phyloP scores from a whole-genome alignment of 2,888 invertebrate species.

The Trichacis sp. region DNA sequence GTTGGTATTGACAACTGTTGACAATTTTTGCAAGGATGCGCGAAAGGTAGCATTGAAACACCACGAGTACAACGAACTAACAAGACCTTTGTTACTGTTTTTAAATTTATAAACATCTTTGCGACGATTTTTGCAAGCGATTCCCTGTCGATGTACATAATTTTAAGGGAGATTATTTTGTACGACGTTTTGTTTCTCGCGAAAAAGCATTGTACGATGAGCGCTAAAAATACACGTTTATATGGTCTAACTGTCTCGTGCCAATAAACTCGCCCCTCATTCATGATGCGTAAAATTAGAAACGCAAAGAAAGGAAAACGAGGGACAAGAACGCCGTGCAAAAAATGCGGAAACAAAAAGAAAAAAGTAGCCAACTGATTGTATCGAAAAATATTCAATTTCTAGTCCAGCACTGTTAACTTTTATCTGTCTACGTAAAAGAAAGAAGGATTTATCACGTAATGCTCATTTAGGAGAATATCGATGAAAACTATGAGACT shows the following conservation, averaged over 20 bases:
- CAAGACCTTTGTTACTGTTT: neutral
- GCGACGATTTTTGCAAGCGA: neutral
- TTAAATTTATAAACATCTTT: neutral
- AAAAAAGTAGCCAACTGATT: neutral
- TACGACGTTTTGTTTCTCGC: too few relatives aligned
- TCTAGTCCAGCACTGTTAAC: slow-evolving; percentile 54
- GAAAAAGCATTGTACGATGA: neutral
- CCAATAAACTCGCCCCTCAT: slow-evolving; percentile 54
- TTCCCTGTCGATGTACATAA: too few relatives aligned
- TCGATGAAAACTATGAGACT: slow-evolving; percentile 25
- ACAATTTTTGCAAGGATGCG: neutral
- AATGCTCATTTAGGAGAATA: slow-evolving; percentile 33
- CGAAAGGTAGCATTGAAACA: neutral
- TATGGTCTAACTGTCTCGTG: too few relatives aligned
- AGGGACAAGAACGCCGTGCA: slow-evolving; percentile 10
- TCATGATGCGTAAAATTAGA: slow-evolving; percentile 64
- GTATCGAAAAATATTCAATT: slow-evolving; percentile 21
- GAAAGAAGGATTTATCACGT: neutral
- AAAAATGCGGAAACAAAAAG: slow-evolving; percentile 18
- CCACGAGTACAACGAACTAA: neutral
- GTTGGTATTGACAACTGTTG: too few relatives aligned
- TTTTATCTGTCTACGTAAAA: slow-evolving; percentile 5
- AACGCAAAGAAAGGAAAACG: slow-evolving; percentile 46
- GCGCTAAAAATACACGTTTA: too few relatives aligned
- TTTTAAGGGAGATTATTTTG: too few relatives aligned